A percentile compares a stretch with the other conserved stretches of the same genome.
phyloP scores from a whole-genome alignment of 2,113 vertebrate genomes.

The Lipophrys pholis region DNA sequence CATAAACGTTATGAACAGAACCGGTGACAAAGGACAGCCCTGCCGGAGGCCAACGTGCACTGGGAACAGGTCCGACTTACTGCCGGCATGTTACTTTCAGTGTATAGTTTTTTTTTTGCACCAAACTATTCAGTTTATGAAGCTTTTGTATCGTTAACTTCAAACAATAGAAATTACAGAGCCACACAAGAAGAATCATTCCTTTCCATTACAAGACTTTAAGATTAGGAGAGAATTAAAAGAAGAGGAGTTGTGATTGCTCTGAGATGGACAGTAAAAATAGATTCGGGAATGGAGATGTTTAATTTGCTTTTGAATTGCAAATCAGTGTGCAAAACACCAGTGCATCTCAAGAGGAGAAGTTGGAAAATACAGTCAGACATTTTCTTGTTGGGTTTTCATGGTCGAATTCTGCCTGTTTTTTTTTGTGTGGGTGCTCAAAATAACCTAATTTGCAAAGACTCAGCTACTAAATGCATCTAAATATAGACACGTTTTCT shows the following conservation, averaged over 20 bases:
- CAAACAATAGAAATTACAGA: background rate
- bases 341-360: constrained; percentile 23
- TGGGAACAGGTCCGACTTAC: too few species aligned
- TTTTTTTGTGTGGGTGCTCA: constrained; percentile 12
- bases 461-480: constrained; percentile 17
- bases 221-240: background rate
- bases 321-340: constrained; percentile 38
- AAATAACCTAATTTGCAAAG: constrained; percentile 58
- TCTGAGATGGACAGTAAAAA: constrained; percentile 4
- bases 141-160: background rate
- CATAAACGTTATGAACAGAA: too few species aligned
- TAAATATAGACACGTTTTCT: constrained; percentile 49
- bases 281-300: constrained; percentile 18
- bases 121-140: too few species aligned
- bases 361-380: constrained; percentile 40
- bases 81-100: too few species aligned
- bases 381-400: constrained; percentile 24
- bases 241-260: background rate
- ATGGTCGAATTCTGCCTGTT: constrained; percentile 22
- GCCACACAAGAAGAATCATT: too few species aligned
- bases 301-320: constrained; percentile 57
- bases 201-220: background rate
- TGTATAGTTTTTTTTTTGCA: too few species aligned
- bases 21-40: too few species aligned
- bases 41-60: too few species aligned